These are phyloP conservation scores for Pollenia amentaria DNA, from an alignment of 2,888 invertebrate species.

Conservation along the genomic window DNA sequence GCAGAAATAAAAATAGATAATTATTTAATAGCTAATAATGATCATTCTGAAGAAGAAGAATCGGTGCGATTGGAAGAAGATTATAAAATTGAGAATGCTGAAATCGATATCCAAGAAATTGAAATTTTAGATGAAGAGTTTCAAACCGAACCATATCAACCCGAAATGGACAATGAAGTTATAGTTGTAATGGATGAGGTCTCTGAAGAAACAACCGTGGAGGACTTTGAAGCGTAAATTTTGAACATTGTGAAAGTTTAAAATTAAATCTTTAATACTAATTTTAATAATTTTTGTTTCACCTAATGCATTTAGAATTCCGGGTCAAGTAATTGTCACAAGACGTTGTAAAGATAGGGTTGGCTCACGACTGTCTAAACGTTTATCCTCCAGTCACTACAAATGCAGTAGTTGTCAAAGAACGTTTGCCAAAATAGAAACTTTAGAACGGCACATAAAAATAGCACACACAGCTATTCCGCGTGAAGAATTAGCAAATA, in stretches of 20 bases:
- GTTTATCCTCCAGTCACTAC: constrained; percentile 66
- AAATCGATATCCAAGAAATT: constrained; percentile 58
- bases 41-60: constrained; percentile 28
- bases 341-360: constrained; percentile 67
- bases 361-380: constrained; percentile 76
- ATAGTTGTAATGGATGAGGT: constrained; percentile 30
- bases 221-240: constrained; percentile 28
- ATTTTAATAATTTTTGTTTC: background rate
- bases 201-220: background rate
- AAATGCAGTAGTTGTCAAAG: constrained; percentile 78
- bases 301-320: constrained; percentile 31
- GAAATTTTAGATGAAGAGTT: constrained; percentile 57
- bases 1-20: constrained; percentile 75
- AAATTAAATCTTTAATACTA: background rate
- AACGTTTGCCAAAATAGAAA: constrained; percentile 78
- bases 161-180: background rate
- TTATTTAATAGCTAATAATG: constrained; percentile 29
- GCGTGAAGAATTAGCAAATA: constrained; percentile 68
- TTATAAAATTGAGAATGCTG: constrained; percentile 52
- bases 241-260: background rate
- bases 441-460: constrained; percentile 77
- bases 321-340: background rate
- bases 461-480: constrained; percentile 76
- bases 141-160: constrained; percentile 34
- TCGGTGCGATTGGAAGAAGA: constrained; percentile 55